These are phyloP conservation scores for Maconellicoccus hirsutus DNA, from an alignment of 1,140 invertebrate genomes.

Conservation along the genomic window DNA sequence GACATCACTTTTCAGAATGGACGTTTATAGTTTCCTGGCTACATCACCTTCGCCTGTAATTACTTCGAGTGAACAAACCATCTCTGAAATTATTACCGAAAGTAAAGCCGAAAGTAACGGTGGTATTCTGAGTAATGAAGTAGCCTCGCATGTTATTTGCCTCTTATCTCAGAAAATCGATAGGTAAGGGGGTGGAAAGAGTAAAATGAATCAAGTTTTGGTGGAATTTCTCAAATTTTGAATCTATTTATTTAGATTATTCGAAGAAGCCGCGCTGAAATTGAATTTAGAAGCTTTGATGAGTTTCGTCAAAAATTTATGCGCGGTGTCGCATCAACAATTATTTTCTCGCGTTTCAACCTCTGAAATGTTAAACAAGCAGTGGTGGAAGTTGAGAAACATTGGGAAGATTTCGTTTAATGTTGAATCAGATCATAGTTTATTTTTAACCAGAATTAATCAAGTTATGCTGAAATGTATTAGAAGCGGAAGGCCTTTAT, in stretches of 20 bases:
- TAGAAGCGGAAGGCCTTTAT: conserved; percentile 69
- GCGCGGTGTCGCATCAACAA: conserved; percentile 67
- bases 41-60: conserved; percentile 42
- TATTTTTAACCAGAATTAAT: conserved; percentile 62
- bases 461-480: conserved; percentile 79
- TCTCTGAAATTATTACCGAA: conserved; percentile 52
- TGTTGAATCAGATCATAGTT: conserved; percentile 25
- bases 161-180: conserved; percentile 76
- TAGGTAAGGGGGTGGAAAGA: conserved; percentile 36
- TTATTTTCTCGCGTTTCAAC: conserved; percentile 39
- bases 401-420: conserved; percentile 25
- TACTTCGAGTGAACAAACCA: conserved; percentile 37
- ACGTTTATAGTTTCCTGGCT: conserved; percentile 69
- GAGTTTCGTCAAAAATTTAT: conserved; percentile 66
- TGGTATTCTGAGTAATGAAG: conserved; percentile 50
- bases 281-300: conserved; percentile 73
- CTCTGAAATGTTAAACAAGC: conserved; percentile 25
- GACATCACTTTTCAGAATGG: conserved; percentile 58
- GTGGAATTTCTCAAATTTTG: too few species aligned
- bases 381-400: conserved; percentile 24
- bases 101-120: conserved; percentile 45
- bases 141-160: conserved; percentile 75
- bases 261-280: conserved; percentile 73
- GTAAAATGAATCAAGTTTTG: not conserved
- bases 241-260: conserved; percentile 41